Evolutionary conservation across 2,888 invertebrate species (phyloP).

Genomic region (Lasioglossum villosulum): DNA sequence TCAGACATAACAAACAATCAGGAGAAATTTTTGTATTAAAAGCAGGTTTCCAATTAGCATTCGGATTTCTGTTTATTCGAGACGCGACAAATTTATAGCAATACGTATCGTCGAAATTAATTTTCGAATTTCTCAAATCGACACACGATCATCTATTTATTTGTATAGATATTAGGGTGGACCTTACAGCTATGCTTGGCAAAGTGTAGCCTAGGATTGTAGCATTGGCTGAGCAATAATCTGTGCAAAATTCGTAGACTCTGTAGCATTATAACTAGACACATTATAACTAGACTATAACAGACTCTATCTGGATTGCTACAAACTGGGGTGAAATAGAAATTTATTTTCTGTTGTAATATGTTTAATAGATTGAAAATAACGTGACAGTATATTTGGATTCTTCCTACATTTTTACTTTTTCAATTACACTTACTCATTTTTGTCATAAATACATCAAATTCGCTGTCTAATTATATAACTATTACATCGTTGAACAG

Average conservation of each 20-base stretch:
- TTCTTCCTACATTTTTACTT: too few species aligned
- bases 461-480: too few species aligned
- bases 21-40: slow-evolving; percentile 5
- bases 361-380: too few species aligned
- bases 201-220: neutral
- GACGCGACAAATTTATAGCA: slow-evolving; percentile 11
- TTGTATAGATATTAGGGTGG: slow-evolving; percentile 34
- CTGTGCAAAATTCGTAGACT: neutral
- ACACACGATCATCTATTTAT: slow-evolving; percentile 54
- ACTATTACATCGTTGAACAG: neutral
- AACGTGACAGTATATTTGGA: too few species aligned
- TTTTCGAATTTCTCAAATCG: slow-evolving; percentile 20
- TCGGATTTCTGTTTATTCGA: slow-evolving; percentile 11
- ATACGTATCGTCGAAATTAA: slow-evolving; percentile 21
- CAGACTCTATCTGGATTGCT: too few species aligned
- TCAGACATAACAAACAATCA: slow-evolving; percentile 10
- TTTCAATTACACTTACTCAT: too few species aligned
- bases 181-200: neutral
- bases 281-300: too few species aligned
- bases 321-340: too few species aligned
- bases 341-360: too few species aligned
- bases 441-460: too few species aligned
- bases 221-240: neutral
- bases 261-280: neutral
- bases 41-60: neutral